Evolutionary conservation across 2,113 vertebrate species (phyloP), one percentile per base, ranked within the genome.

Genomic region (Antigone vipio): DNA sequence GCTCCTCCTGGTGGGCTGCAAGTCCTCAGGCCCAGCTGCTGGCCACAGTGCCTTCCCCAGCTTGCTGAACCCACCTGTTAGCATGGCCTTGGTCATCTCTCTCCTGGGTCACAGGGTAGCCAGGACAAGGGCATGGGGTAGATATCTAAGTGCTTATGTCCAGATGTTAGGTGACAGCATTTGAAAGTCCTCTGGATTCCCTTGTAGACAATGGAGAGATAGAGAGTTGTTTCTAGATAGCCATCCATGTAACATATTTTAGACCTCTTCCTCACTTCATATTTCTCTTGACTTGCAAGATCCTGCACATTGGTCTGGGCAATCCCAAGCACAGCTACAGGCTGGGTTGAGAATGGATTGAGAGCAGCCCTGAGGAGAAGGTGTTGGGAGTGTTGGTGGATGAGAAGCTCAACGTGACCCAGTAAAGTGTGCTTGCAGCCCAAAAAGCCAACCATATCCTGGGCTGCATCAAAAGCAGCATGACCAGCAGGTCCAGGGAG

Each of bases 41-140:
- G 42, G 34, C 49, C 55, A 5, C 53, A 26, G 23, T 0, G 0
- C 52, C 45, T 78, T 47, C 23, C 52, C 6, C 23, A 64, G 55
- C 24, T 52, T 45, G 24, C 35, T 9, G 4, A 22, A 12, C 42
- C 42, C 42, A 2, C 3, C 26, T 0, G 0, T 15, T 15, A 35
- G 32, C 6, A 11, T 2, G 55, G 78, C 38, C 64, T 42, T 4
- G 38, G 50, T 7, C 42, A n/a, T n/a, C 5, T 55, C 22, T 34
- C 35, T 38, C 4, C 18, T 38, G 6, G 5, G 35, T 26, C 75
- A 49, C 4, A 1, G 10, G 22, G 59, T 38, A 60, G 34, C 40
- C 2, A 5, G 53, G 49, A 26, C 53, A 35, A 40, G 79, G 21
- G 9, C 40, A 29, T 19, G 35, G 40, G 26, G 21, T 19, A 14